These are phyloP conservation scores for Coendou prehensilis DNA, from an alignment of 2,797 vertebrate species.

Conservation along the genomic window DNA sequence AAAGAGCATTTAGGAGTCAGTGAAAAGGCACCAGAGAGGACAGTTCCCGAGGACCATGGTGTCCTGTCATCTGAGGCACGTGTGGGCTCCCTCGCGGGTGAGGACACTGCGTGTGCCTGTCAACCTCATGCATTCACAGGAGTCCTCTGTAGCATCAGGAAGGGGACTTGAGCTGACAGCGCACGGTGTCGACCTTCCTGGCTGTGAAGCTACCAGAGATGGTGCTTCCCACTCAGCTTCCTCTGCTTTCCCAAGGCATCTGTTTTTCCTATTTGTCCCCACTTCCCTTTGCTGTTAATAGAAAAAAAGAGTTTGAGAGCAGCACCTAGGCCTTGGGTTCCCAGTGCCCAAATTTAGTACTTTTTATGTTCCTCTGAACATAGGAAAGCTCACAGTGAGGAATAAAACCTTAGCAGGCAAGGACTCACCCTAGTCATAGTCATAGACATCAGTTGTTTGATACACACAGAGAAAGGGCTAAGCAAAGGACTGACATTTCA, in stretches of 20 bases:
- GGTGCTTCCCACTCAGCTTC: not conserved
- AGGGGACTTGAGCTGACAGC: not conserved
- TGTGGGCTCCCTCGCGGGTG: not conserved
- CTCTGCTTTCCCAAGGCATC: not conserved
- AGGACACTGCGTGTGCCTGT: fast-evolving
- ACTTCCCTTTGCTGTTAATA: not conserved
- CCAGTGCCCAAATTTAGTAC: not conserved
- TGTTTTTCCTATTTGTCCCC: not conserved
- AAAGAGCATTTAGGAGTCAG: not conserved
- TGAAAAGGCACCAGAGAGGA: not conserved
- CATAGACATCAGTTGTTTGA: not conserved
- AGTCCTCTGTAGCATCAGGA: not conserved
- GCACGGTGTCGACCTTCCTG: not conserved
- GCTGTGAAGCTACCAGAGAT: not conserved
- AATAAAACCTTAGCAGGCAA: not conserved
- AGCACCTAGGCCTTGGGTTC: not conserved
- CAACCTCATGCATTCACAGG: fast-evolving
- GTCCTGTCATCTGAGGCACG: not conserved
- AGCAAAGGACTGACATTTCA: not conserved
- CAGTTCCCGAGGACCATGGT: fast-evolving
- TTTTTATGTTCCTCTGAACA: not conserved
- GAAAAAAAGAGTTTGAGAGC: not conserved
- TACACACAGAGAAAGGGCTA: not conserved
- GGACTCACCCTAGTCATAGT: not conserved
- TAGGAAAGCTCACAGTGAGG: not conserved